Percentiles rank a stretch among this genome's conserved stretches.
Conservation (phyloP, 2,888 invertebrate genomes). For the Caenorhabditis macrosperma region DNA sequence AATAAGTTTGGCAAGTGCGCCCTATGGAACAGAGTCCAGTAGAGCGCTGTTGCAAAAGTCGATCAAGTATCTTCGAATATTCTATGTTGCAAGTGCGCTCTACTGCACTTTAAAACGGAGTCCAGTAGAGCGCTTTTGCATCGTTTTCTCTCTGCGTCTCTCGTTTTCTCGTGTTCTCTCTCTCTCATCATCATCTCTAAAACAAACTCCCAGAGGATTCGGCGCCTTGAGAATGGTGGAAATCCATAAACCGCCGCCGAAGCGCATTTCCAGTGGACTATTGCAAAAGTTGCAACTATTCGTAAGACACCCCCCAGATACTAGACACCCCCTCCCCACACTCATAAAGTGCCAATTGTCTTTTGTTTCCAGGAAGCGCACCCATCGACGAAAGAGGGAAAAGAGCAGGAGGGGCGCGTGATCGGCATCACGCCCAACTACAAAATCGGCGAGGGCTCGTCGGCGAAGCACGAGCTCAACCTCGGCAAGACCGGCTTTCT, state of each 20-base stretch:
- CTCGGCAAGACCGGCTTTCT: conserved; percentile 68
- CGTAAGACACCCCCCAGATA: conserved; percentile 23
- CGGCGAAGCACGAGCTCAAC: conserved; percentile 67
- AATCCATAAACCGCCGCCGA: conserved; percentile 40
- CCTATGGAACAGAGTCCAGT: too few relatives aligned
- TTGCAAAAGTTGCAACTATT: conserved; percentile 53
- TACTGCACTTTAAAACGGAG: too few relatives aligned
- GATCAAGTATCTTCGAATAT: too few relatives aligned
- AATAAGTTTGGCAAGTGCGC: too few relatives aligned
- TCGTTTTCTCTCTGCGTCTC: too few relatives aligned
- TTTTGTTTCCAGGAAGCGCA: conserved; percentile 70
- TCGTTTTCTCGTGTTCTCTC: too few relatives aligned
- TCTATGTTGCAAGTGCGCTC: too few relatives aligned
- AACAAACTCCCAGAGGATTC: too few relatives aligned
- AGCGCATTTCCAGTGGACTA: conserved; percentile 47
- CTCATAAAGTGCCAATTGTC: too few relatives aligned
- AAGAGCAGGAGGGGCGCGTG: conserved; percentile 64
- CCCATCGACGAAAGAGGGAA: conserved; percentile 66
- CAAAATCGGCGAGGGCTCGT: conserved; percentile 72
- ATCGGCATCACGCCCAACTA: conserved; percentile 77
- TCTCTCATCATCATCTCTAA: too few relatives aligned
- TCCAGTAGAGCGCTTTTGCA: too few relatives aligned
- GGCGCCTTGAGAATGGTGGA: conserved; percentile 51
- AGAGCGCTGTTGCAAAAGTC: too few relatives aligned
- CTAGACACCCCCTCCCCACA: neutral